phyloP scores from a whole-genome alignment of 2,113 vertebrate genomes.

The Sinosuthora webbiana region DNA sequence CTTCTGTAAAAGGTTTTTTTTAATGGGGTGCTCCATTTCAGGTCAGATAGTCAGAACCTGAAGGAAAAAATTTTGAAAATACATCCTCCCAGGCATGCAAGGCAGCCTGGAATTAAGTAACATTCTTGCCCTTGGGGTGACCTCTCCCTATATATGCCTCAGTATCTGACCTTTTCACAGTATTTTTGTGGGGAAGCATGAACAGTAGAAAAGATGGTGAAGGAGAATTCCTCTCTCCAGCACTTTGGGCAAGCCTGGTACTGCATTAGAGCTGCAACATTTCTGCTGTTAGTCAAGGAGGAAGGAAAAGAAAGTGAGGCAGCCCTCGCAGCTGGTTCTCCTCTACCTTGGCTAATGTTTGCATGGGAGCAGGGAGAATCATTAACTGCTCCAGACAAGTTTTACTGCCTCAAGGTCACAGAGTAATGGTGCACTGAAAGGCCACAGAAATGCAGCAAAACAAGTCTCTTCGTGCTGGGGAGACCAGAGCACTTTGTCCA shows the following conservation, averaged over 20 bases:
- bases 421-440: not conserved
- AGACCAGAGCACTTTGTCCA: not conserved
- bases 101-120: not conserved
- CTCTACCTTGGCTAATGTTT: not conserved
- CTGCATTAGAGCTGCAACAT: not conserved
- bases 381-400: slow-evolving; percentile 9
- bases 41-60: not conserved
- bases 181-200: not conserved
- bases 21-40: not conserved
- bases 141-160: not conserved
- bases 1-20: not conserved
- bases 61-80: not conserved
- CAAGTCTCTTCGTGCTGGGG: not conserved
- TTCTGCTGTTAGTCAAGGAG: not conserved
- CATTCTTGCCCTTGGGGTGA: not conserved
- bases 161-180: not conserved
- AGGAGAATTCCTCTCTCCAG: not conserved
- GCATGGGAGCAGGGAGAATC: not conserved
- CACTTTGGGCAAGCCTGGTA: not conserved
- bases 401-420: not conserved
- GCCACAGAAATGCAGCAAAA: not conserved
- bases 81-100: not conserved
- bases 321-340: not conserved
- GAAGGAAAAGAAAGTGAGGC: not conserved
- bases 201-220: not conserved